Evolutionary conservation across 1,140 invertebrate species (phyloP).

Genomic region (Aphelinus certus): DNA sequence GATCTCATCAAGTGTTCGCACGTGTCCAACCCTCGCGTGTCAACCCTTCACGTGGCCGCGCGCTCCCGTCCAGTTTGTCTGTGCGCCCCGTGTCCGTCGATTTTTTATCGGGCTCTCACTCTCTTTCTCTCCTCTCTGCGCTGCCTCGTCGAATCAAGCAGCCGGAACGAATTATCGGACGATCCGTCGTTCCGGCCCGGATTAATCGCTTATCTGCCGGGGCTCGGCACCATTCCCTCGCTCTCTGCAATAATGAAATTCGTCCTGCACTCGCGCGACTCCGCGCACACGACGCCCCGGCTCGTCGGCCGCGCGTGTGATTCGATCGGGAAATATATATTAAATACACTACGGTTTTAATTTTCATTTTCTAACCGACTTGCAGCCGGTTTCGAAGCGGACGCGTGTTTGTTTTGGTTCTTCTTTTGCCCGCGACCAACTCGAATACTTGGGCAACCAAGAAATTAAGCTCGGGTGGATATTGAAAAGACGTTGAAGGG

Average conservation of each 20-base stretch:
- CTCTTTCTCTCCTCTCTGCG: background rate
- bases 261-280: conserved; percentile 1
- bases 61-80: background rate
- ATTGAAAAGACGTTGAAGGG: too few relatives aligned
- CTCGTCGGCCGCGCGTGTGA: too few relatives aligned
- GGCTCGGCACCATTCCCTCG: conserved; percentile 14
- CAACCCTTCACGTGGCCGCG: background rate
- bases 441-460: background rate
- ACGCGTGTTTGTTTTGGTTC: too few relatives aligned
- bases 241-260: conserved; percentile 27
- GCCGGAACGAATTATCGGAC: conserved; percentile 35
- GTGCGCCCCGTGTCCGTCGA: conserved; percentile 2
- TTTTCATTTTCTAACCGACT: conserved; percentile 20
- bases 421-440: background rate
- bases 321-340: background rate
- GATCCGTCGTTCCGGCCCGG: conserved; percentile 25
- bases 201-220: conserved; percentile 33
- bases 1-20: too few relatives aligned
- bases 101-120: background rate
- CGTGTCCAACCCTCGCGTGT: too few relatives aligned
- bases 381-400: background rate
- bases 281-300: background rate
- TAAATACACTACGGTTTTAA: conserved; percentile 23
- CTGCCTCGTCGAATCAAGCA: conserved; percentile 24
- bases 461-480: background rate